phyloP scores from a whole-genome alignment of 1,140 invertebrate species.

The Leptopilina boulardi region DNA sequence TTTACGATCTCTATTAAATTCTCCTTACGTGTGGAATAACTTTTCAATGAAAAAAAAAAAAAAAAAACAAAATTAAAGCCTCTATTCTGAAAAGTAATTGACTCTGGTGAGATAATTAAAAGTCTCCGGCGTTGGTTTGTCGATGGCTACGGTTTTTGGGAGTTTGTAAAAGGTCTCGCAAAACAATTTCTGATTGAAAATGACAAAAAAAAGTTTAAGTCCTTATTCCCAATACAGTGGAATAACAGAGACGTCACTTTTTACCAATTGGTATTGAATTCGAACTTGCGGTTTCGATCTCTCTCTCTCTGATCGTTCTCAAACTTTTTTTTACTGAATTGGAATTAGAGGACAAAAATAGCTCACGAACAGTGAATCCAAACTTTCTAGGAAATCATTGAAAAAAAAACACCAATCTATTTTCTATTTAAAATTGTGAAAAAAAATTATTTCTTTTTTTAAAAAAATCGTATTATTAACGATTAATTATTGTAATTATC shows the following conservation, averaged over 20 bases:
- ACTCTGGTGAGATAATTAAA: conserved; percentile 10
- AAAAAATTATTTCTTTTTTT: too few relatives aligned
- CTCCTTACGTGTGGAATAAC: too few relatives aligned
- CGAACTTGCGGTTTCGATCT: conserved; percentile 39
- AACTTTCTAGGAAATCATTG: conserved; percentile 55
- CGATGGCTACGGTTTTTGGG: neutral
- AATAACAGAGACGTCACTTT: conserved; percentile 63
- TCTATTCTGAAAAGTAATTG: conserved; percentile 2
- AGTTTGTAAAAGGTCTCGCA: neutral
- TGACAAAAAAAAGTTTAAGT: conserved; percentile 57
- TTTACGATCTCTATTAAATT: too few relatives aligned
- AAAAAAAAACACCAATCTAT: conserved; percentile 38
- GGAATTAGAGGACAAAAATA: conserved; percentile 48
- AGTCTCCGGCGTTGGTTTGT: neutral
- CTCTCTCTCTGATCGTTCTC: conserved; percentile 45
- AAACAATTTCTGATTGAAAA: conserved; percentile 52
- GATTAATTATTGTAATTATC: too few relatives aligned
- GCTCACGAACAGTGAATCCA: conserved; percentile 35
- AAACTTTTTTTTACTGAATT: conserved; percentile 57
- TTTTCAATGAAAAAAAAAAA: too few relatives aligned
- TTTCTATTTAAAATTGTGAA: too few relatives aligned
- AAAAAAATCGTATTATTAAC: too few relatives aligned
- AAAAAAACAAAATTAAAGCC: neutral
- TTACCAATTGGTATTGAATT: conserved; percentile 46
- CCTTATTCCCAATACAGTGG: conserved; percentile 57